phyloP scores from a whole-genome alignment of 2,888 invertebrate genomes.

The Oegoconia quadripuncta region DNA sequence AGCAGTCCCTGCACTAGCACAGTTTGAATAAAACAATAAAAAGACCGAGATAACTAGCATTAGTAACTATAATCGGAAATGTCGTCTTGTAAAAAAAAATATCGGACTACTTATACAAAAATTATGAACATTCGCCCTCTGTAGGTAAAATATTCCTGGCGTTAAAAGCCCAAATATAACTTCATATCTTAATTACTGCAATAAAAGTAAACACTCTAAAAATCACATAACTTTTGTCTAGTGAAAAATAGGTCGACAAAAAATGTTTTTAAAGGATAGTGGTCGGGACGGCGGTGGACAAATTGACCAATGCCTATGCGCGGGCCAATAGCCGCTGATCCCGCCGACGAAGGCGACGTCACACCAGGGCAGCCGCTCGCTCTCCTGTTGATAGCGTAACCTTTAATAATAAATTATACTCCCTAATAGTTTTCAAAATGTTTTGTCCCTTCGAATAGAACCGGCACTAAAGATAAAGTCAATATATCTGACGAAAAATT shows the following conservation, averaged over 20 bases:
- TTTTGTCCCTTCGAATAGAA: slow-evolving; percentile 19
- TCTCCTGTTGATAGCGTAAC: slow-evolving; percentile 37
- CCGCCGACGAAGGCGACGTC: slow-evolving; percentile 37
- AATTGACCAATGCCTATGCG: slow-evolving; percentile 60
- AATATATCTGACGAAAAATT: background rate
- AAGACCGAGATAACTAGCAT: too few relatives aligned
- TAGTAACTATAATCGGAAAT: too few relatives aligned
- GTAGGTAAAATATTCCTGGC: slow-evolving; percentile 40
- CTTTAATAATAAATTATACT: slow-evolving; percentile 57
- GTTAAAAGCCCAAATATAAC: slow-evolving; percentile 67
- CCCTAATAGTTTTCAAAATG: slow-evolving; percentile 45
- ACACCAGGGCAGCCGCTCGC: slow-evolving; percentile 11
- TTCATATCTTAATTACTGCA: slow-evolving; percentile 72
- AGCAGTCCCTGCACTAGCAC: too few relatives aligned
- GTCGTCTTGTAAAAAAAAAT: slow-evolving; percentile 1
- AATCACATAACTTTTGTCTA: slow-evolving; percentile 62
- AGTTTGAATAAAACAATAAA: too few relatives aligned
- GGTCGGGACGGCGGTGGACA: slow-evolving; percentile 46
- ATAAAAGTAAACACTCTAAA: slow-evolving; percentile 66
- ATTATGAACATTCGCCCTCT: slow-evolving; percentile 35
- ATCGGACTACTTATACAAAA: slow-evolving; percentile 14
- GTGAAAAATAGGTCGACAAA: slow-evolving; percentile 61
- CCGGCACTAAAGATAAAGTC: background rate
- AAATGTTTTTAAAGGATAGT: slow-evolving; percentile 60
- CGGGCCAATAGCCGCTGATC: slow-evolving; percentile 42